Percentiles rank a stretch among this genome's conserved stretches.
Evolutionary conservation across 1,140 invertebrate species (phyloP).

Genomic region (Helicoverpa zea): DNA sequence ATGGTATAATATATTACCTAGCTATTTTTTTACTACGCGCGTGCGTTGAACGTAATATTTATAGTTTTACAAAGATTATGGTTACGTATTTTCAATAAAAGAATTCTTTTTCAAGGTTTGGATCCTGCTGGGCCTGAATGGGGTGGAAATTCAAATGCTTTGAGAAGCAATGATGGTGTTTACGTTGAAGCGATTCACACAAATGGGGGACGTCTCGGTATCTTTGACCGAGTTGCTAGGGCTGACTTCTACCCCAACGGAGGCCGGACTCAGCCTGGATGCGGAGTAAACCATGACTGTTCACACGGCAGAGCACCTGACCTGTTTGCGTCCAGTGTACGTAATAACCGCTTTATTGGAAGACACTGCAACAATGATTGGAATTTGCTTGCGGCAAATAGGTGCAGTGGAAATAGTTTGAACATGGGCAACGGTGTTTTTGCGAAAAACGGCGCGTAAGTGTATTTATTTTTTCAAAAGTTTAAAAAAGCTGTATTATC

Average conservation of each 20-base stretch:
- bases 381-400: slow-evolving; percentile 62
- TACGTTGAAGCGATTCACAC: slow-evolving; percentile 89
- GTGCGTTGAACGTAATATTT: too few relatives aligned
- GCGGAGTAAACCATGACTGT: slow-evolving; percentile 80
- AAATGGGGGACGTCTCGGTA: slow-evolving; percentile 82
- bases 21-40: too few relatives aligned
- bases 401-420: slow-evolving; percentile 64
- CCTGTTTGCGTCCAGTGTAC: slow-evolving; percentile 87
- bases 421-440: slow-evolving; percentile 76
- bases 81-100: too few relatives aligned
- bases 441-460: slow-evolving; percentile 68
- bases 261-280: slow-evolving; percentile 89
- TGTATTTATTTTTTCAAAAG: not conserved
- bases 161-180: slow-evolving; percentile 83
- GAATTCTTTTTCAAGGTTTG: slow-evolving; percentile 79
- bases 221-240: slow-evolving; percentile 75
- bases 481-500: too few relatives aligned
- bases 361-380: slow-evolving; percentile 68
- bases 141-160: slow-evolving; percentile 63
- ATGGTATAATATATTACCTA: too few relatives aligned
- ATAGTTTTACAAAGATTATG: too few relatives aligned
- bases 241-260: slow-evolving; percentile 88
- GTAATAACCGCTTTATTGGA: slow-evolving; percentile 77
- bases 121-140: slow-evolving; percentile 89
- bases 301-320: slow-evolving; percentile 85